Evolutionary conservation across 1,140 invertebrate genomes (phyloP).

Genomic region (Zaprionus vittiger): DNA sequence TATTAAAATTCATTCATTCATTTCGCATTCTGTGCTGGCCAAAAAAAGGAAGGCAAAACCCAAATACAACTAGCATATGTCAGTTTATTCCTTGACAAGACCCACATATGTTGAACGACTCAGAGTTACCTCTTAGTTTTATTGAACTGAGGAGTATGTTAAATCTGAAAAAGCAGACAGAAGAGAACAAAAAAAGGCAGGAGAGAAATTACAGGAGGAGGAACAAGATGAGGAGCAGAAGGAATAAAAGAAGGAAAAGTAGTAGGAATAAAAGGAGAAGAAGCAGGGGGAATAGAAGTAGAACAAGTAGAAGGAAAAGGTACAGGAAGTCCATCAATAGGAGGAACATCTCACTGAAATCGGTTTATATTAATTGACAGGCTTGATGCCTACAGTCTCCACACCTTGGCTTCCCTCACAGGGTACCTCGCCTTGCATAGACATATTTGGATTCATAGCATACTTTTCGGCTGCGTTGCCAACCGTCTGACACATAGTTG

Average conservation of each 20-base stretch:
- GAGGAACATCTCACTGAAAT: too few relatives aligned
- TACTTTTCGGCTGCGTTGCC: constrained; percentile 30
- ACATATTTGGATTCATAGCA: constrained; percentile 35
- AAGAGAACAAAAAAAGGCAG: background rate
- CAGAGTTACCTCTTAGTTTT: background rate
- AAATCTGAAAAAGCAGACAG: background rate
- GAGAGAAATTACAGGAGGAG: background rate
- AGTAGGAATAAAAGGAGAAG: too few relatives aligned
- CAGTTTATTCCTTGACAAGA: background rate
- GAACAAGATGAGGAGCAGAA: background rate
- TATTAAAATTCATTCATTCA: constrained; percentile 2
- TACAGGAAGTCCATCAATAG: too few relatives aligned
- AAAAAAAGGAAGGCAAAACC: background rate
- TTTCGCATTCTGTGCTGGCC: background rate
- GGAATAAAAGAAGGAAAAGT: background rate
- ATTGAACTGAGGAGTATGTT: too few relatives aligned
- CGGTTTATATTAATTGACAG: background rate
- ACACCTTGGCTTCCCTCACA: background rate
- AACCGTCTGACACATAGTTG: constrained; percentile 54
- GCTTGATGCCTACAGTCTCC: background rate
- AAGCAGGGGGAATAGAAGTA: too few relatives aligned
- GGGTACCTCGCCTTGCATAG: background rate
- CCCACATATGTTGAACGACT: background rate
- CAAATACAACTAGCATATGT: background rate
- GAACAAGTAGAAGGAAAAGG: too few relatives aligned